phyloP scores from a whole-genome alignment of 2,888 invertebrate species.

The Oscheius sp. region DNA sequence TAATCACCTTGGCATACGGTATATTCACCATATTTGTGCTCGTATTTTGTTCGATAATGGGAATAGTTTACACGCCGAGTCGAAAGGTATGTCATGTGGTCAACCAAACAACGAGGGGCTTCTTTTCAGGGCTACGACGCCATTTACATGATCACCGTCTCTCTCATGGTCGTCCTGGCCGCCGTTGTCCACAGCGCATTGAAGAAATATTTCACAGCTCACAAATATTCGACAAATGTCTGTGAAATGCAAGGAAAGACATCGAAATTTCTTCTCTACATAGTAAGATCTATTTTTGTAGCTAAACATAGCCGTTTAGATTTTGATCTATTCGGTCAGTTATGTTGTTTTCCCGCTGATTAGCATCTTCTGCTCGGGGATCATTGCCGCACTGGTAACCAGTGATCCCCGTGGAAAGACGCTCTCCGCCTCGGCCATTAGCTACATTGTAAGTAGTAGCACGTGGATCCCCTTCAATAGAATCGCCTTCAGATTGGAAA shows the following conservation, averaged over 20 bases:
- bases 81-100: neutral
- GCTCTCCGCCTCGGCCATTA: conserved; percentile 14
- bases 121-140: conserved; percentile 4
- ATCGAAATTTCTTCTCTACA: conserved; percentile 29
- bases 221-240: conserved; percentile 32
- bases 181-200: conserved; percentile 24
- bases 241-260: conserved; percentile 36
- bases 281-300: conserved; percentile 9
- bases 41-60: conserved; percentile 22
- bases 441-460: conserved; percentile 18
- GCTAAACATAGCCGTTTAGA: conserved; percentile 4
- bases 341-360: conserved; percentile 28
- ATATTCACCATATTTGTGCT: conserved; percentile 20
- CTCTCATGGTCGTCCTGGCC: conserved; percentile 24
- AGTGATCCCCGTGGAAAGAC: conserved; percentile 15
- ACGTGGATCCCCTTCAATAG: neutral
- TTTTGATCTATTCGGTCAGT: conserved; percentile 29
- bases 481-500: conserved; percentile 2
- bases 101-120: too few relatives aligned
- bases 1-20: conserved; percentile 26
- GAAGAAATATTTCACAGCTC: conserved; percentile 29
- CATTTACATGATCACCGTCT: conserved; percentile 5
- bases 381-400: conserved; percentile 16
- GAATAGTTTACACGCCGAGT: conserved; percentile 9
- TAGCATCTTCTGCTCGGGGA: conserved; percentile 22